Evolutionary conservation across 2,113 vertebrate genomes (phyloP), one percentile per base, ranked within the genome.

Genomic region (Paraplagusia blochii): DNA sequence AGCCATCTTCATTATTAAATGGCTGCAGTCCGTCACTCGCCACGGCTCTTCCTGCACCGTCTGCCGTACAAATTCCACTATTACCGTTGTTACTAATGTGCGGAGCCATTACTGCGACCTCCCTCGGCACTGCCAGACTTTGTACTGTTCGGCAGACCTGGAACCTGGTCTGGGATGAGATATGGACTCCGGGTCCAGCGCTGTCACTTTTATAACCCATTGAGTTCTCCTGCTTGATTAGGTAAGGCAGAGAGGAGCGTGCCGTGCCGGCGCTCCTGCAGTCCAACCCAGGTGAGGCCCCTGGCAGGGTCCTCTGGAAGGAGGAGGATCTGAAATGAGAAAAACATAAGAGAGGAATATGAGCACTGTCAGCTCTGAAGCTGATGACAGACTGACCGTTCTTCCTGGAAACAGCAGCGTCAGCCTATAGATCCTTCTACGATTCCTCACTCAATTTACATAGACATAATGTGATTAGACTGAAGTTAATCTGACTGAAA

Each of bases 1-100:
- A 88, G 92, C 88, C 65, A 80, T 93, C 88, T 90, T 92, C 92
- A 93, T 95, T 93, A 93, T 94, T 94, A 92, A 96, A 94, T 71
- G 91, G 81, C 85, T 92, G 94, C 50, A 91, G 87, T 63, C 90
- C 81, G 66, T 91, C 91, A 75, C 84, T 85, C 73, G 88, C 90
- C 85, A 91, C 85, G 60, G 87, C 88, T 55, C 83, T 88, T 77
- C 85, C 87, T 57, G 82, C 84, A 67, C 65, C 81, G 16, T 69
- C 71, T 43, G 58, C 33, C 50, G 60, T 15, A 50, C 69, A 62
- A 7, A 66, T 42, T 66, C 22, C 22, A 29, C 73, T 55, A 10
- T 44, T 69, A 11, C 60, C 16, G 46, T 43, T 63, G 63, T 40
- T 59, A 81, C 77, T 72, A 61, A 55, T 29, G 4, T 66, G 64